These are phyloP conservation scores for Pseudomyrmex dendroicus DNA, from an alignment of 1,140 invertebrate species.

Conservation along the genomic window DNA sequence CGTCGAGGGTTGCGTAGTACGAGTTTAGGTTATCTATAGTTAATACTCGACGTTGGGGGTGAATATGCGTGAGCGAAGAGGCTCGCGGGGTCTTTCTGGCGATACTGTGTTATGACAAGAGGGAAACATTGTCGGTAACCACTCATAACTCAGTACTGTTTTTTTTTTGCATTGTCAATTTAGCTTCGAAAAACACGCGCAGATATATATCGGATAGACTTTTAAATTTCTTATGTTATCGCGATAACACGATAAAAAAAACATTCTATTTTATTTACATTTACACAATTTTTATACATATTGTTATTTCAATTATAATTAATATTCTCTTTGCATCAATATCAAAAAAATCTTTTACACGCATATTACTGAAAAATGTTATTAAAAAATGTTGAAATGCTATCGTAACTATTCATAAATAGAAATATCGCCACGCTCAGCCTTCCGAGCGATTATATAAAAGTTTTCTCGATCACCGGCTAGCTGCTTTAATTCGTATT, in stretches of 20 bases:
- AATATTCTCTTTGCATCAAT: neutral
- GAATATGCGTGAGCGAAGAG: constrained; percentile 34
- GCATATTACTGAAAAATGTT: neutral
- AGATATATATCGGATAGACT: neutral
- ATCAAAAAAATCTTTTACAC: neutral
- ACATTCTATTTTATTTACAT: neutral
- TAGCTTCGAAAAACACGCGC: neutral
- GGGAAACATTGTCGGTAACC: constrained; percentile 23
- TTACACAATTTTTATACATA: neutral
- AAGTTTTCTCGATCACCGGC: constrained; percentile 68
- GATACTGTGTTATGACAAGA: neutral
- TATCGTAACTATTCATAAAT: constrained; percentile 11
- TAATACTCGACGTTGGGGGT: constrained; percentile 69
- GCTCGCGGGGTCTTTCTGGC: neutral
- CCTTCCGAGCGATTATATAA: constrained; percentile 64
- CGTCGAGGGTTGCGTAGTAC: constrained; percentile 46
- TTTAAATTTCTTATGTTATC: neutral
- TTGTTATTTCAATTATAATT: neutral
- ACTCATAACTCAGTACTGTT: neutral
- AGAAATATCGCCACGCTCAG: neutral
- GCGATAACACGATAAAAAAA: too few relatives aligned
- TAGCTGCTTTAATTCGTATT: constrained; percentile 81
- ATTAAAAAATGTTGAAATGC: neutral
- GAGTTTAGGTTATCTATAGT: constrained; percentile 76
- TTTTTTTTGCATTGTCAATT: constrained; percentile 35